These are phyloP conservation scores for Drosophila paulistorum DNA, from an alignment of 1,140 invertebrate species.

Conservation along the genomic window DNA sequence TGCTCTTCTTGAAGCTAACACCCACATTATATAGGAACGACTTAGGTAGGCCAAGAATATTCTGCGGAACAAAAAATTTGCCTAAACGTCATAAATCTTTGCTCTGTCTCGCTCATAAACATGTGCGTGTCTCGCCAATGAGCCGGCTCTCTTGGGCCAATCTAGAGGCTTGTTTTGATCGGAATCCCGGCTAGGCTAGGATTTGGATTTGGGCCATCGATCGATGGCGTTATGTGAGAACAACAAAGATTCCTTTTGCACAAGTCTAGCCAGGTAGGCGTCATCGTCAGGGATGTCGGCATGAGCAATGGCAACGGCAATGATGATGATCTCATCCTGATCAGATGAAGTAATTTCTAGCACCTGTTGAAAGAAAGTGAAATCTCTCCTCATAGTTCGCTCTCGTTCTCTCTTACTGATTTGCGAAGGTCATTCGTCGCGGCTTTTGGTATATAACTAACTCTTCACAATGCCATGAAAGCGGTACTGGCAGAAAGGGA, in stretches of 20 bases:
- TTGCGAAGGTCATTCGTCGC: constrained; percentile 40
- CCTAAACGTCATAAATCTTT: constrained; percentile 79
- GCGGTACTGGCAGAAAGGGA: constrained; percentile 61
- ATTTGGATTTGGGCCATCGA: constrained; percentile 37
- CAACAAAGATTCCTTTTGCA: constrained; percentile 13
- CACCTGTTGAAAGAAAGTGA: constrained; percentile 57
- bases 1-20: constrained; percentile 35
- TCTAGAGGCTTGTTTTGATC: constrained; percentile 78
- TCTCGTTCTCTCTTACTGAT: constrained; percentile 14
- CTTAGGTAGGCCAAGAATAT: constrained; percentile 52
- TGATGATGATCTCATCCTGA: constrained; percentile 61
- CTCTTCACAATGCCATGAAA: constrained; percentile 67
- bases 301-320: constrained; percentile 11
- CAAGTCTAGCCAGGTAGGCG: constrained; percentile 59
- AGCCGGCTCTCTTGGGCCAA: constrained; percentile 38
- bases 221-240: constrained; percentile 59
- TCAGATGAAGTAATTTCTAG: constrained; percentile 66
- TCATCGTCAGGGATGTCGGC: constrained; percentile 22
- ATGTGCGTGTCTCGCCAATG: constrained; percentile 14
- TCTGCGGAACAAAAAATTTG: constrained; percentile 59
- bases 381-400: neutral
- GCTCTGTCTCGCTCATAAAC: constrained; percentile 22
- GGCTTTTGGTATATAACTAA: constrained; percentile 51
- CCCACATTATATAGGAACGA: constrained; percentile 50
- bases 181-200: constrained; percentile 62